Conservation (phyloP, 2,888 invertebrate species). For the Apamea epomidion region DNA sequence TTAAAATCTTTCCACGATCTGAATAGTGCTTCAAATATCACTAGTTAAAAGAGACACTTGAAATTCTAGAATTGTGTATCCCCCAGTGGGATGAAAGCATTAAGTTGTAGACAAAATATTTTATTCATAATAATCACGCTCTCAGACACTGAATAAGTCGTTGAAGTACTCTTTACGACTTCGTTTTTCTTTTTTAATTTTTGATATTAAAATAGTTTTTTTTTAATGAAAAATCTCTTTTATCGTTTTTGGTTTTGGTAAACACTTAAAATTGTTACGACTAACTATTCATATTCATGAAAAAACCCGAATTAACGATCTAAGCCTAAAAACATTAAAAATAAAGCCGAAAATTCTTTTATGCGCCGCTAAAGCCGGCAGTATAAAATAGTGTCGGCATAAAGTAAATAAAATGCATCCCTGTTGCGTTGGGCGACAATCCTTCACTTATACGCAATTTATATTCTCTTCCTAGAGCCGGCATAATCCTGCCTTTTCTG, state of each 20-base stretch:
- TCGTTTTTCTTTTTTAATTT: slow-evolving; percentile 7
- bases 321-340: slow-evolving; percentile 50
- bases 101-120: slow-evolving; percentile 53
- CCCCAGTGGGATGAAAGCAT: slow-evolving; percentile 38
- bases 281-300: slow-evolving; percentile 3
- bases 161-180: slow-evolving; percentile 17
- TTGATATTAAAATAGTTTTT: neutral
- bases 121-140: slow-evolving; percentile 44
- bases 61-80: slow-evolving; percentile 40
- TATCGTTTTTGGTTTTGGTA: neutral
- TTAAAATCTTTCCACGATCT: slow-evolving; percentile 26
- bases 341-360: slow-evolving; percentile 52
- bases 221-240: neutral
- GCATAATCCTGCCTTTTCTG: slow-evolving; percentile 78
- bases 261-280: neutral
- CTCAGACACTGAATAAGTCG: slow-evolving; percentile 6
- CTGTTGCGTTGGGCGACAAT: slow-evolving; percentile 75
- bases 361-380: slow-evolving; percentile 44
- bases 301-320: slow-evolving; percentile 14
- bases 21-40: slow-evolving; percentile 46
- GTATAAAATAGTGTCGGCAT: slow-evolving; percentile 64
- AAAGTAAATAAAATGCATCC: slow-evolving; percentile 72
- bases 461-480: slow-evolving; percentile 85
- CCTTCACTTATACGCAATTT: slow-evolving; percentile 85
- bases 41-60: slow-evolving; percentile 43